Evolutionary conservation across 2,797 vertebrate genomes (phyloP).

Genomic region (Oryzias dopingdopingensis): DNA sequence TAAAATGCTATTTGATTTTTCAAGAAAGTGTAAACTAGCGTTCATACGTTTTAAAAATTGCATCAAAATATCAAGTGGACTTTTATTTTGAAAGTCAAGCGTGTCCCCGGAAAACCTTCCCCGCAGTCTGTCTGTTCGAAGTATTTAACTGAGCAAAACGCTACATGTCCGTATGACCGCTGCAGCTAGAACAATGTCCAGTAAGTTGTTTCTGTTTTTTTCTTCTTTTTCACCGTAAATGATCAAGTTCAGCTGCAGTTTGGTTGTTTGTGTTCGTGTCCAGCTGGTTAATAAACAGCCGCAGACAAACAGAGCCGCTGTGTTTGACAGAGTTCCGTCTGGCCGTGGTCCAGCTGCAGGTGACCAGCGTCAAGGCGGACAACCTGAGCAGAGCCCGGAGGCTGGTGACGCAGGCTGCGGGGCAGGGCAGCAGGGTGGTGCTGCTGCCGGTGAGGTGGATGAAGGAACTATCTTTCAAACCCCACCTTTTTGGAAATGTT

Average conservation of each 20-base stretch:
- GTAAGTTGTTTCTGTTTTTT: constrained; percentile 54
- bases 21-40: too few relatives aligned
- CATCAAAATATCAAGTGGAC: background rate
- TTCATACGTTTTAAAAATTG: too few relatives aligned
- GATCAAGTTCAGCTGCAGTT: background rate
- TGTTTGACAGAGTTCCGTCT: constrained; percentile 84
- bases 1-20: too few relatives aligned
- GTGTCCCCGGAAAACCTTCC: constrained; percentile 6
- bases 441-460: constrained; percentile 87
- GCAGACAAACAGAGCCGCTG: background rate
- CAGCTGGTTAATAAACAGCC: too few relatives aligned
- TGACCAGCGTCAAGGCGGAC: constrained; percentile 84
- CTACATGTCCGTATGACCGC: constrained; percentile 53
- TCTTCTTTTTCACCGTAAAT: background rate
- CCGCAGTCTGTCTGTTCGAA: rapidly evolving
- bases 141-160: background rate
- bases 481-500: too few relatives aligned
- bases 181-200: constrained; percentile 69
- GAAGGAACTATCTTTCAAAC: too few relatives aligned
- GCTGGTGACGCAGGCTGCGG: constrained; percentile 86
- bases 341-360: constrained; percentile 89
- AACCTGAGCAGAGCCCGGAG: constrained; percentile 83
- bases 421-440: constrained; percentile 84
- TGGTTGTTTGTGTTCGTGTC: too few relatives aligned
- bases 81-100: constrained; percentile 56